Percentiles rank a stretch among this genome's conserved stretches.
These are phyloP conservation scores for Periophthalmus modestus DNA, from an alignment of 2,113 vertebrate species.

Conservation along the genomic window DNA sequence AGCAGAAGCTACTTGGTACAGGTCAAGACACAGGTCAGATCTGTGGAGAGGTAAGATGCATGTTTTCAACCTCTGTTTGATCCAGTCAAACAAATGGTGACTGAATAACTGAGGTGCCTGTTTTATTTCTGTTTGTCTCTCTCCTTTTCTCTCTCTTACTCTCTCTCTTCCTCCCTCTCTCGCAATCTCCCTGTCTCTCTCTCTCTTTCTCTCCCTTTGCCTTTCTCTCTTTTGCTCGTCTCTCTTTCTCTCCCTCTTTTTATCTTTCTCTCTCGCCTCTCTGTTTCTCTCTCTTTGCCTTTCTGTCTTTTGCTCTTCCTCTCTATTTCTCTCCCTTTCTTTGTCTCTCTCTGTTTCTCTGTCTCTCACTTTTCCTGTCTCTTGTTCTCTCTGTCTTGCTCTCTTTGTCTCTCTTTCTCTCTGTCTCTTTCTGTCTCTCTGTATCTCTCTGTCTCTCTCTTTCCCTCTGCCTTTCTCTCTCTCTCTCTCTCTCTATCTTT, in stretches of 20 bases:
- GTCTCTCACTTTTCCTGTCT: conserved; percentile 17
- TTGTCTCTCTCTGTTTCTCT: conserved; percentile 20
- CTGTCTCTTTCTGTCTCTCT: conserved; percentile 19
- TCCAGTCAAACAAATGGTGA: too few species aligned
- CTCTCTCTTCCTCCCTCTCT: conserved; percentile 19
- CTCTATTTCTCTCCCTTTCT: conserved; percentile 17
- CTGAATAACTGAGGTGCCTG: too few species aligned
- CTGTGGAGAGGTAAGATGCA: too few species aligned
- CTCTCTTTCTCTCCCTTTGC: conserved; percentile 9
- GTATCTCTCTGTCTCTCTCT: conserved; percentile 13
- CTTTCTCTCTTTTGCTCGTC: too few species aligned
- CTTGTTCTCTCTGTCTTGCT: conserved; percentile 20
- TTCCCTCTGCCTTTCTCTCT: conserved; percentile 16
- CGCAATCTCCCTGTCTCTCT: conserved; percentile 19
- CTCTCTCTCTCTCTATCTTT: conserved; percentile 18
- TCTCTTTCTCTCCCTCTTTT: conserved; percentile 16
- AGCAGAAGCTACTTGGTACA: too few species aligned
- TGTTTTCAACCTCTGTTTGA: too few species aligned
- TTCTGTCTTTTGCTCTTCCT: conserved; percentile 20
- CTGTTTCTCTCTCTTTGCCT: conserved; percentile 14
- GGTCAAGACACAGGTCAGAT: too few species aligned
- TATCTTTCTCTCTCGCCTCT: conserved; percentile 18
- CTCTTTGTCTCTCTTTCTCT: conserved; percentile 23
- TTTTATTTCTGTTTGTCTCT: conserved; percentile 21
- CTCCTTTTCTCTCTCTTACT: conserved; percentile 9